A percentile compares a stretch with the other conserved stretches of the same genome.
phyloP scores from a whole-genome alignment of 2,797 vertebrate genomes.

The Pseudomugil tenellus region DNA sequence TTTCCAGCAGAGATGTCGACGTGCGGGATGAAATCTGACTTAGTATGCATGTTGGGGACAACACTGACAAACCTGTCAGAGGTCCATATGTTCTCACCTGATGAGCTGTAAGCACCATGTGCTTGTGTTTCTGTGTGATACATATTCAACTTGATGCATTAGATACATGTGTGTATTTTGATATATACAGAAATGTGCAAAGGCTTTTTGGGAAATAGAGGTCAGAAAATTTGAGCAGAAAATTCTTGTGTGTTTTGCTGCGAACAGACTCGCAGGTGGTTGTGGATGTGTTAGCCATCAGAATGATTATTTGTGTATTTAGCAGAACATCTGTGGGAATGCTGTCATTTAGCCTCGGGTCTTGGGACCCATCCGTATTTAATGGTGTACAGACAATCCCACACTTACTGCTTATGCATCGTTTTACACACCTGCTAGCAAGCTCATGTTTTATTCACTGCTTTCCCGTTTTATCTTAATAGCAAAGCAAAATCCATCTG shows the following conservation, averaged over 20 bases:
- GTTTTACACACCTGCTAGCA: slow-evolving; percentile 64
- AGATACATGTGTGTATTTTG: not conserved
- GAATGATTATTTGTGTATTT: slow-evolving; percentile 62
- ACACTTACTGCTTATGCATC: slow-evolving; percentile 60
- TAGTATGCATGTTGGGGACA: slow-evolving; percentile 31
- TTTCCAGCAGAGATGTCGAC: slow-evolving; percentile 49
- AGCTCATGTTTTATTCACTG: slow-evolving; percentile 74
- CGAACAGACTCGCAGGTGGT: slow-evolving; percentile 10
- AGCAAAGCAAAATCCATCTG: slow-evolving; percentile 55
- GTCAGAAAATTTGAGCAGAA: slow-evolving; percentile 1
- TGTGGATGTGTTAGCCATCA: slow-evolving; percentile 32
- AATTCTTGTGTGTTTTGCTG: slow-evolving; percentile 27
- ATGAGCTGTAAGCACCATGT: not conserved
- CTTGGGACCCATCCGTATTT: slow-evolving; percentile 69
- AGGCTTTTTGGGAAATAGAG: slow-evolving; percentile 4
- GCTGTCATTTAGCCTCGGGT: slow-evolving; percentile 56
- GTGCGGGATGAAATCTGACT: slow-evolving; percentile 35
- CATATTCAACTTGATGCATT: not conserved
- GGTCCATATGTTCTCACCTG: slow-evolving; percentile 59
- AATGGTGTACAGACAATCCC: slow-evolving; percentile 63
- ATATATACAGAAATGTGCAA: not conserved
- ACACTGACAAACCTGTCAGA: slow-evolving; percentile 57
- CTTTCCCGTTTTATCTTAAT: slow-evolving; percentile 65
- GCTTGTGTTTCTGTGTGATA: slow-evolving; percentile 6
- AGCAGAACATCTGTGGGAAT: slow-evolving; percentile 64